Conservation (phyloP, 2,113 vertebrate species). For the Spilogale gracilis region DNA sequence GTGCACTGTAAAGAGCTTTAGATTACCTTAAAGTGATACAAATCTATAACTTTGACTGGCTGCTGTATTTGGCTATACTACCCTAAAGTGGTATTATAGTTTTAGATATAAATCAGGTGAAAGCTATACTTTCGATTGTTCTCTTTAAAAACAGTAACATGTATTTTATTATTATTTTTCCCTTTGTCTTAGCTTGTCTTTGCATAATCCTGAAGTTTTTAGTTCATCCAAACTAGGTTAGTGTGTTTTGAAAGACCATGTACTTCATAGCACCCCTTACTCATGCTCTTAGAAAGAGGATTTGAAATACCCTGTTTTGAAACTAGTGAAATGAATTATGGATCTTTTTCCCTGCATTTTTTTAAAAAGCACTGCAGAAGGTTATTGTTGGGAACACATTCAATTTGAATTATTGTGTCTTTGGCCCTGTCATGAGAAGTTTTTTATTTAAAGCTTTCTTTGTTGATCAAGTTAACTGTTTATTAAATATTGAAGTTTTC, state of each 20-base stretch:
- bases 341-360: neutral
- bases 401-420: constrained; percentile 36
- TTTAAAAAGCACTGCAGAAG: constrained; percentile 6
- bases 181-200: neutral
- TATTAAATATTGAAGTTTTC: constrained; percentile 47
- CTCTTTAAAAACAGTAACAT: neutral
- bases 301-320: constrained; percentile 46
- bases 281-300: neutral
- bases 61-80: neutral
- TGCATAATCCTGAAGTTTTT: neutral
- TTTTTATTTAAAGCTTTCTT: neutral
- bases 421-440: neutral
- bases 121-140: neutral
- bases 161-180: neutral
- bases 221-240: neutral
- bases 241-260: neutral
- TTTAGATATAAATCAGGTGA: neutral
- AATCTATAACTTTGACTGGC: neutral
- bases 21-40: neutral
- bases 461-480: constrained; percentile 22
- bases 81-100: neutral
- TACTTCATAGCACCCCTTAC: neutral
- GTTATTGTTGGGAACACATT: neutral
- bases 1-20: neutral
- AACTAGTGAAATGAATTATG: neutral